Conservation (phyloP, 2,888 invertebrate genomes). For the Drosophila fulvimacula region DNA sequence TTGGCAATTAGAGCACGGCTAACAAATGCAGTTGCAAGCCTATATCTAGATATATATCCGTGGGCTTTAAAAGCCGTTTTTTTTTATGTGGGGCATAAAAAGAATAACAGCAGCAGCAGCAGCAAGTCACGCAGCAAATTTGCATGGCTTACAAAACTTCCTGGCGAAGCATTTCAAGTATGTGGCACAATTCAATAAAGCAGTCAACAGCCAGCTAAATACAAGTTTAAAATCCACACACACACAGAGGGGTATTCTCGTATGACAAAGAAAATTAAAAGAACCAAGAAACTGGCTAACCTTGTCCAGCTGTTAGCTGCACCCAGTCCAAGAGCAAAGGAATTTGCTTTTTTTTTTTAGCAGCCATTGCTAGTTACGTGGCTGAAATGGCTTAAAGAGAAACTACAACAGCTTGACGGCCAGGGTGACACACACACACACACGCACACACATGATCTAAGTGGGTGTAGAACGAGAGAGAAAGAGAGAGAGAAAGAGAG, state of each 20-base stretch:
- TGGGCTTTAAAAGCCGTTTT: conserved; percentile 24
- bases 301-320: conserved; percentile 68
- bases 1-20: conserved; percentile 60
- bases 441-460: conserved; percentile 30
- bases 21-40: conserved; percentile 46
- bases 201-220: conserved; percentile 41
- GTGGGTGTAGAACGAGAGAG: conserved; percentile 39
- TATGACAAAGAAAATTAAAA: conserved; percentile 40
- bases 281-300: conserved; percentile 67
- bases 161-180: conserved; percentile 74
- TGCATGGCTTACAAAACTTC: conserved; percentile 70
- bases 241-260: neutral
- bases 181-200: conserved; percentile 77
- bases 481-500: conserved; percentile 13
- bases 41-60: neutral
- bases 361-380: conserved; percentile 71
- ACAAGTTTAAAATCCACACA: conserved; percentile 14
- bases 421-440: conserved; percentile 55
- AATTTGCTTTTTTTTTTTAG: conserved; percentile 55
- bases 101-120: conserved; percentile 17
- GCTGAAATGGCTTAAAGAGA: conserved; percentile 53
- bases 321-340: conserved; percentile 68
- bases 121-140: conserved; percentile 71
- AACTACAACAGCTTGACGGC: conserved; percentile 44
- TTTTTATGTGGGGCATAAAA: conserved; percentile 36